Conservation (phyloP, 2,888 invertebrate genomes). For the Dicyrtoma fusca region DNA sequence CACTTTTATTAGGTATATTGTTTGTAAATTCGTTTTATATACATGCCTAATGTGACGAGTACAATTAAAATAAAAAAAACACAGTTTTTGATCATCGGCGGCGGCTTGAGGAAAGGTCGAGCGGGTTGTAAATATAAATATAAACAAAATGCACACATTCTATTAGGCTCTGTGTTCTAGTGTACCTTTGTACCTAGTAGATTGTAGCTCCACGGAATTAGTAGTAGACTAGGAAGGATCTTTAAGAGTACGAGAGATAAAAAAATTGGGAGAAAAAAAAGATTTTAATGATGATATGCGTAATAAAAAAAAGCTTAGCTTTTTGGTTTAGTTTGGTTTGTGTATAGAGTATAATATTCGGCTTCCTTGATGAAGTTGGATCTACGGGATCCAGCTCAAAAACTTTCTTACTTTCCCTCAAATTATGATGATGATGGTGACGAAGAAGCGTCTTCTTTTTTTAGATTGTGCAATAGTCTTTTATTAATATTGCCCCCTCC, state of each 20-base stretch:
- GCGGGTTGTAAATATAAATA: too few relatives aligned
- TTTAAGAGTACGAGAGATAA: constrained; percentile 13
- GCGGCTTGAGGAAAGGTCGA: too few relatives aligned
- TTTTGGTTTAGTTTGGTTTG: too few relatives aligned
- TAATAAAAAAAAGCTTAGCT: constrained; percentile 34
- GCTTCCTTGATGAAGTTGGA: constrained; percentile 31
- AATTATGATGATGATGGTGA: constrained; percentile 28
- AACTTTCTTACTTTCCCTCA: constrained; percentile 13
- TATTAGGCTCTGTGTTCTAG: too few relatives aligned
- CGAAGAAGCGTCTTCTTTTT: background rate
- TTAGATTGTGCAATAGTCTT: background rate
- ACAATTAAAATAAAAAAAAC: background rate
- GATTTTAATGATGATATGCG: constrained; percentile 36
- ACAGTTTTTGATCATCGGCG: too few relatives aligned
- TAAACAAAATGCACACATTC: too few relatives aligned
- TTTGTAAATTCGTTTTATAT: background rate
- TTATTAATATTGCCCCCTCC: constrained; percentile 11
- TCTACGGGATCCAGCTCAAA: background rate
- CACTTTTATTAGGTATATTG: too few relatives aligned
- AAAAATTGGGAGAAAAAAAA: constrained; percentile 15
- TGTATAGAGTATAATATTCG: constrained; percentile 31
- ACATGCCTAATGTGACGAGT: background rate
- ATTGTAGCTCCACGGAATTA: too few relatives aligned
- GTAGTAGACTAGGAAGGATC: too few relatives aligned
- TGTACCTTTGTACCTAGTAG: too few relatives aligned